These are phyloP conservation scores for Elanus axillaris DNA, from an alignment of 2,113 vertebrate genomes.

Conservation along the genomic window DNA sequence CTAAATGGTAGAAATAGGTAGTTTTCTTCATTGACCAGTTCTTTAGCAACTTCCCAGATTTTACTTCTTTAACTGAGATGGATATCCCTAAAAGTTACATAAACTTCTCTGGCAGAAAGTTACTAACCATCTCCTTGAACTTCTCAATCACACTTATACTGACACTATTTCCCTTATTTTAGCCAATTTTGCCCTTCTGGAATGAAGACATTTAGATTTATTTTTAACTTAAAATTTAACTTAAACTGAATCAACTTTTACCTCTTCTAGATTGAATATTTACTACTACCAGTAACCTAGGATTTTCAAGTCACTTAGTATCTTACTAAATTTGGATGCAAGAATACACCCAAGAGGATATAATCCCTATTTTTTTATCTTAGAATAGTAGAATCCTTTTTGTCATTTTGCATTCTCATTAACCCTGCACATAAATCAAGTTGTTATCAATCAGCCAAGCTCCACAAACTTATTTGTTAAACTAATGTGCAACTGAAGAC, in stretches of 20 bases:
- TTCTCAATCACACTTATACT: background rate
- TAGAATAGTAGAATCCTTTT: background rate
- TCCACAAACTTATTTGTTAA: background rate
- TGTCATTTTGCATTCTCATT: background rate
- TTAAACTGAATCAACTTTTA: background rate
- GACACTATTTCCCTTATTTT: background rate
- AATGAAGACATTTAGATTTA: background rate
- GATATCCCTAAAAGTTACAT: background rate
- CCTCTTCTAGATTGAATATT: background rate
- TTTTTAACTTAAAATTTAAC: background rate
- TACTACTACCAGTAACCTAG: background rate
- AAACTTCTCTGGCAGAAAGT: background rate
- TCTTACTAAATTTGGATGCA: background rate
- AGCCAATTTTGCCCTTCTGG: background rate
- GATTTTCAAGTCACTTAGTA: background rate
- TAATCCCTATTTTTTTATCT: background rate
- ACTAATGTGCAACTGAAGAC: background rate
- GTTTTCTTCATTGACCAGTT: background rate
- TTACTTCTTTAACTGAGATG: background rate
- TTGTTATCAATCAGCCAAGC: background rate
- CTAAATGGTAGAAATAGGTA: background rate
- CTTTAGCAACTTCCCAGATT: background rate
- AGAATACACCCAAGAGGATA: background rate
- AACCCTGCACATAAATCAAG: background rate
- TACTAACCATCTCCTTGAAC: background rate